A percentile compares a stretch with the other conserved stretches of the same genome.
Conservation (phyloP, 2,113 vertebrate genomes). For the Terrapene triunguis region DNA sequence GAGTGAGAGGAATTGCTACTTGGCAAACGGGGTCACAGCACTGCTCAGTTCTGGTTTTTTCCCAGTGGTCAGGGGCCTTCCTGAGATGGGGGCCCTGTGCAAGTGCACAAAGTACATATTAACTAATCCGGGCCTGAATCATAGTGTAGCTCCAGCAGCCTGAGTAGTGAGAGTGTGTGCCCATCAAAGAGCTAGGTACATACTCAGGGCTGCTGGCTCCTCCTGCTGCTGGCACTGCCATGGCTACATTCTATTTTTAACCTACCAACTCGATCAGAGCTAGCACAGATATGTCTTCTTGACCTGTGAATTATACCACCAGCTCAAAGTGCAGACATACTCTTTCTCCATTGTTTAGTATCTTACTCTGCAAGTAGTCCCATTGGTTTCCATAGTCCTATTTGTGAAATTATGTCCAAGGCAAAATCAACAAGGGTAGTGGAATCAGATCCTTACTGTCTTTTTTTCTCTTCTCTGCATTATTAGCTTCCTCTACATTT, state of each 20-base stretch:
- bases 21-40: background rate
- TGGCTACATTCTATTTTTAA: background rate
- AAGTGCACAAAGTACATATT: background rate
- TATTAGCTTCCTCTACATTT: background rate
- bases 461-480: background rate
- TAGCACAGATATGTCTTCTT: background rate
- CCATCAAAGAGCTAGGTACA: background rate
- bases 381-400: background rate
- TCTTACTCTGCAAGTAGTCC: accelerated
- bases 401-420: background rate
- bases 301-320: background rate
- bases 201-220: background rate
- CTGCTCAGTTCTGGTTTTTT: background rate
- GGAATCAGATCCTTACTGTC: background rate
- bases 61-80: background rate
- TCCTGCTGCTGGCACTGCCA: background rate
- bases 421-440: accelerated
- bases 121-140: background rate
- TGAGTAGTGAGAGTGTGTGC: background rate
- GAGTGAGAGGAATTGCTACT: background rate
- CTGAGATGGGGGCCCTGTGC: background rate
- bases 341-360: background rate
- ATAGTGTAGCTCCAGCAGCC: background rate
- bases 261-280: background rate
- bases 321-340: background rate